A percentile compares a stretch with the other conserved stretches of the same genome.
Evolutionary conservation across 1,140 invertebrate species (phyloP).

Genomic region (Cyclina sinensis): DNA sequence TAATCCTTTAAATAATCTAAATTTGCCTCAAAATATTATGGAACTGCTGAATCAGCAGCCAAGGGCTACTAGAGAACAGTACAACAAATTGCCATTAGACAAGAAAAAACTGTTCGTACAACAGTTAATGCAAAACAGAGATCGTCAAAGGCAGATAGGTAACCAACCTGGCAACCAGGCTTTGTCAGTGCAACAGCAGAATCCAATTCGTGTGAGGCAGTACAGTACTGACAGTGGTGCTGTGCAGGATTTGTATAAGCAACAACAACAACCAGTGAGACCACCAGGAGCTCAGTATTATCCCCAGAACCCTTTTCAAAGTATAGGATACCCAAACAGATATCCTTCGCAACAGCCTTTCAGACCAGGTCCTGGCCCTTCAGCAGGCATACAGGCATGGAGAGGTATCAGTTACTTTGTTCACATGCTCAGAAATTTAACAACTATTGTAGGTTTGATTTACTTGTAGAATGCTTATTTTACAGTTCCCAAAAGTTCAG

Average conservation of each 20-base stretch:
- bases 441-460: too few relatives aligned
- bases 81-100: conserved; percentile 22
- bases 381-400: background rate
- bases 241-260: conserved; percentile 44
- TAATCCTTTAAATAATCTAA: background rate
- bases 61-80: conserved; percentile 30
- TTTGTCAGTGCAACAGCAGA: background rate
- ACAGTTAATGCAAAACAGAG: conserved; percentile 12
- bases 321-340: background rate
- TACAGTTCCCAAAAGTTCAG: too few relatives aligned
- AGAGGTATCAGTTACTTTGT: background rate
- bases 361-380: background rate
- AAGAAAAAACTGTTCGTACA: conserved; percentile 44
- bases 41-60: conserved; percentile 52
- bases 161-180: background rate
- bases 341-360: conserved; percentile 29
- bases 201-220: background rate
- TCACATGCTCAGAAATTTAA: too few relatives aligned
- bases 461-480: too few relatives aligned
- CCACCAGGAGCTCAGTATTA: background rate
- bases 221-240: conserved; percentile 33
- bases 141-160: background rate
- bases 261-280: conserved; percentile 3
- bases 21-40: conserved; percentile 29
- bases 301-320: background rate